Evolutionary conservation across 2,797 vertebrate species (phyloP).

Genomic region (Gastrophryne carolinensis): DNA sequence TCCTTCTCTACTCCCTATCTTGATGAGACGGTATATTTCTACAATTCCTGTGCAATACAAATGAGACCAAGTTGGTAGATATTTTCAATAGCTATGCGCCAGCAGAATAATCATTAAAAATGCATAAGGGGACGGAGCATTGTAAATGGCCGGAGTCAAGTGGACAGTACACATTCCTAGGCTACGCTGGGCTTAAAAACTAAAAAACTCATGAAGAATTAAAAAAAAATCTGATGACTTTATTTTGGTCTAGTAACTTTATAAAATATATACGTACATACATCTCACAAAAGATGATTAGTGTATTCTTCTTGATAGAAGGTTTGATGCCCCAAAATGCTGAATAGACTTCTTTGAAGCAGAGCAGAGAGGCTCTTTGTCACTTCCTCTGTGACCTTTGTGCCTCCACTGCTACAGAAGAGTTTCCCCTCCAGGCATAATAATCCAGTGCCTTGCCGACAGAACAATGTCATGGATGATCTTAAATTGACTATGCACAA

Average conservation of each 20-base stretch:
- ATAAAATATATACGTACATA: slow-evolving; percentile 2
- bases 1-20: slow-evolving; percentile 23
- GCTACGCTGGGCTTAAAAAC: not conserved
- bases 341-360: slow-evolving; percentile 29
- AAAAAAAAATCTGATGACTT: slow-evolving; percentile 5
- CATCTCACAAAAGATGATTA: not conserved
- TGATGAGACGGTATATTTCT: slow-evolving; percentile 44
- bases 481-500: slow-evolving; percentile 33
- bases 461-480: slow-evolving; percentile 41
- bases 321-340: not conserved
- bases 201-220: not conserved
- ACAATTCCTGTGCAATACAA: slow-evolving; percentile 37
- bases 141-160: not conserved
- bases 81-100: slow-evolving; percentile 25
- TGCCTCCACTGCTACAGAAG: not conserved
- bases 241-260: not conserved
- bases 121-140: slow-evolving; percentile 19
- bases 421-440: slow-evolving; percentile 22
- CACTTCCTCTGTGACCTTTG: slow-evolving; percentile 41
- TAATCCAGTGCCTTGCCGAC: slow-evolving; percentile 39
- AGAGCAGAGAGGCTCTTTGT: slow-evolving; percentile 36
- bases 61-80: slow-evolving; percentile 31
- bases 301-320: not conserved
- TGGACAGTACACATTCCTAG: slow-evolving; percentile 6
- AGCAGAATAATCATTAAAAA: slow-evolving; percentile 17